Conservation (phyloP, 2,888 invertebrate genomes). For the Drosophila robusta region DNA sequence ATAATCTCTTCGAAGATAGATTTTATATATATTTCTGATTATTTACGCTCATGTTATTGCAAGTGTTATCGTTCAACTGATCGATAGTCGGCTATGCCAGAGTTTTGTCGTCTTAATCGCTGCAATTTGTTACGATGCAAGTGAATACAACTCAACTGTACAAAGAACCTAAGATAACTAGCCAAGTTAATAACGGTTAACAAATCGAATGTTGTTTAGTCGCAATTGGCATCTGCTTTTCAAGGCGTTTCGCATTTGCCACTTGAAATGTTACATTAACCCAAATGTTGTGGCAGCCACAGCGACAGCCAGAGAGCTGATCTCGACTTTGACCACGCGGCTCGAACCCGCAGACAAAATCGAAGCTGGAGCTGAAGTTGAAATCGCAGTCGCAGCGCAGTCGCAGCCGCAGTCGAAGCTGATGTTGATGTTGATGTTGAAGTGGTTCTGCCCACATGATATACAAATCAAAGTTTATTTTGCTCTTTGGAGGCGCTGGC, state of each 20-base stretch:
- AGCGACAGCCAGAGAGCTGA: slow-evolving; percentile 13
- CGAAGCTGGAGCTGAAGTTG: neutral
- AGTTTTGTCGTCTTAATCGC: slow-evolving; percentile 18
- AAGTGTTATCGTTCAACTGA: slow-evolving; percentile 14
- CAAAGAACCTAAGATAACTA: slow-evolving; percentile 11
- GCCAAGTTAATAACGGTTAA: slow-evolving; percentile 20
- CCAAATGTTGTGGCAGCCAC: slow-evolving; percentile 65
- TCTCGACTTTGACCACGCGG: slow-evolving; percentile 46
- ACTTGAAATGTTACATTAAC: slow-evolving; percentile 70
- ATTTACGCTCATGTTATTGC: neutral
- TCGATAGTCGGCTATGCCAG: slow-evolving; percentile 22
- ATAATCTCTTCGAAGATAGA: neutral
- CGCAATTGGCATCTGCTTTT: slow-evolving; percentile 54
- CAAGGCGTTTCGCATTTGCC: slow-evolving; percentile 37
- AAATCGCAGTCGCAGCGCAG: neutral
- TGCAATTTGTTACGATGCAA: slow-evolving; percentile 25
- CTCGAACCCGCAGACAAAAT: neutral
- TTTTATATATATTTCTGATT: neutral
- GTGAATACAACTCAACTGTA: neutral
- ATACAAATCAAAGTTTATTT: slow-evolving; percentile 62
- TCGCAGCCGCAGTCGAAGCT: too few species aligned
- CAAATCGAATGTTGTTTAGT: slow-evolving; percentile 53
- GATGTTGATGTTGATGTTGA: slow-evolving; percentile 19
- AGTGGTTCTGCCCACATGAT: slow-evolving; percentile 63
- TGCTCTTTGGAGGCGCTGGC: slow-evolving; percentile 45